Percentiles rank a stretch among this genome's conserved stretches.
phyloP scores from a whole-genome alignment of 2,888 invertebrate species.

The Antheraea assamensis region DNA sequence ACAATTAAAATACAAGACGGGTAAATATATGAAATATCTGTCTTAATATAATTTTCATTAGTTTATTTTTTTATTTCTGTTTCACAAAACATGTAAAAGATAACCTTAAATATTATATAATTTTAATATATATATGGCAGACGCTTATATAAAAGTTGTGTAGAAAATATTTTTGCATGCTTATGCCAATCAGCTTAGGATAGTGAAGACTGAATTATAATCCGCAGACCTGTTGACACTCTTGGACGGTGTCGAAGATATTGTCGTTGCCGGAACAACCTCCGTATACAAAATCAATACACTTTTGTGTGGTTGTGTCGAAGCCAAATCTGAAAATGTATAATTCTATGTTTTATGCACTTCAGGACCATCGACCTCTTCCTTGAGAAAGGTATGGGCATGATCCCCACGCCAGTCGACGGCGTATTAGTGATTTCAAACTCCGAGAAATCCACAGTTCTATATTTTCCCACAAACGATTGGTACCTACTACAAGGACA shows the following conservation, averaged over 20 bases:
- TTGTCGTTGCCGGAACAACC: slow-evolving; percentile 28
- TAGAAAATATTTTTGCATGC: not conserved
- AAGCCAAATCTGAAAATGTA: slow-evolving; percentile 27
- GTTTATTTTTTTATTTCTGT: not conserved
- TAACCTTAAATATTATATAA: not conserved
- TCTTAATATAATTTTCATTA: not conserved
- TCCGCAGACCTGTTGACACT: slow-evolving; percentile 18
- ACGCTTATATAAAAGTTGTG: too few species aligned
- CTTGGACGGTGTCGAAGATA: slow-evolving; percentile 22
- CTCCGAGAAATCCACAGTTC: too few species aligned
- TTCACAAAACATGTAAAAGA: not conserved
- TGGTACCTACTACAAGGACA: too few species aligned
- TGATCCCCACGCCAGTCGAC: too few species aligned
- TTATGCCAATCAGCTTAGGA: not conserved
- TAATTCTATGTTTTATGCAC: not conserved
- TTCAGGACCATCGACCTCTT: too few species aligned
- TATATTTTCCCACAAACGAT: too few species aligned
- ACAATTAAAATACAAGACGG: too few species aligned
- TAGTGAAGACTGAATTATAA: not conserved
- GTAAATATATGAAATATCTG: not conserved
- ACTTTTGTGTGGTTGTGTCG: slow-evolving; percentile 19
- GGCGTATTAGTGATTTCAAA: too few species aligned
- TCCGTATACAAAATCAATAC: slow-evolving; percentile 26
- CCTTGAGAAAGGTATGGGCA: too few species aligned
- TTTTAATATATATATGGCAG: too few species aligned